These are phyloP conservation scores for Leptobrachium ailaonicum DNA, from an alignment of 2,113 vertebrate genomes.

Conservation along the genomic window DNA sequence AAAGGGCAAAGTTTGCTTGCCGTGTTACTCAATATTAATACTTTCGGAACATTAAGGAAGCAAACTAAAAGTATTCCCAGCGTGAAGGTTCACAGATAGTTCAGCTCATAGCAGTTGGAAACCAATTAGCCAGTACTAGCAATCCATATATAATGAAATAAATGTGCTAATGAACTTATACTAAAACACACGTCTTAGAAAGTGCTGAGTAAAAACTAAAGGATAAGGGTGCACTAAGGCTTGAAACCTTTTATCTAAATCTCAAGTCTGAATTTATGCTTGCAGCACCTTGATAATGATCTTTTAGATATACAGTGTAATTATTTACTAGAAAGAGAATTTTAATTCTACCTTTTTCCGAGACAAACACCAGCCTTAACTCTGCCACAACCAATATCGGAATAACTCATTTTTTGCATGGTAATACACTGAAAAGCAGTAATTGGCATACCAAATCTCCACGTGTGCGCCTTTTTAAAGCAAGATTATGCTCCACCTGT, in stretches of 20 bases:
- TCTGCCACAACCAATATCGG: no score
- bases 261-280: background rate
- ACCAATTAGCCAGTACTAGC: conserved; percentile 16
- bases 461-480: no score
- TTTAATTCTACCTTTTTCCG: no score
- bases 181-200: background rate
- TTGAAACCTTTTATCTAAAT: background rate
- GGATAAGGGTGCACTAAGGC: background rate
- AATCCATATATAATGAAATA: conserved; percentile 16
- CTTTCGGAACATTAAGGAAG: no score
- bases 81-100: conserved; percentile 8
- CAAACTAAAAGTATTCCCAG: conserved; percentile 26
- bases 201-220: background rate
- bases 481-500: no score
- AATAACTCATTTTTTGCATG: no score
- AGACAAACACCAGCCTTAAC: no score
- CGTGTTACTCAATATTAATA: conserved; percentile 8
- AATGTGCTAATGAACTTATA: conserved; percentile 20
- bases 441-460: no score
- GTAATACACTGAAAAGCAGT: no score
- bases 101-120: conserved; percentile 30
- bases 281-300: no score
- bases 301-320: no score
- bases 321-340: no score
- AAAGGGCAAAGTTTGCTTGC: conserved; percentile 13